A percentile compares a stretch with the other conserved stretches of the same genome.
Evolutionary conservation across 2,888 invertebrate genomes (phyloP).

Genomic region (Exephanes ischioxanthus): DNA sequence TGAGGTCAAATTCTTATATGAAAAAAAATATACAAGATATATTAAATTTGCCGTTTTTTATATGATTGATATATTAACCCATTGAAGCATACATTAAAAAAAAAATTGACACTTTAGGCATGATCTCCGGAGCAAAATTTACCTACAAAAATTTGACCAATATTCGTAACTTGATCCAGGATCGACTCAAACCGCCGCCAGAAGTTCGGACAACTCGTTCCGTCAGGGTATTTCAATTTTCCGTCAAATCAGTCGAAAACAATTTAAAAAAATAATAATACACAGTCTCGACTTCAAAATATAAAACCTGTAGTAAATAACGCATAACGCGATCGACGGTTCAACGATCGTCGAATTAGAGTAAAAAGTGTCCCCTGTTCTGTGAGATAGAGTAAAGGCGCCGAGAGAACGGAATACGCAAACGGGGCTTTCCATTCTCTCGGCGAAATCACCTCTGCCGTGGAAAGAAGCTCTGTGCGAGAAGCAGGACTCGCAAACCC

Average conservation of each 20-base stretch:
- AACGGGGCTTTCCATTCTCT: conserved; percentile 42
- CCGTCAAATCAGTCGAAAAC: not conserved
- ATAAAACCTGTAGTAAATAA: not conserved
- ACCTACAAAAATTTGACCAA: no score
- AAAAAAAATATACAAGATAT: no score
- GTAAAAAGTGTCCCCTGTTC: conserved; percentile 35
- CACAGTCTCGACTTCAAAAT: not conserved
- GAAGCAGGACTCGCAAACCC: conserved; percentile 83
- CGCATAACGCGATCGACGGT: not conserved
- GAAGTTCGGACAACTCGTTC: not conserved
- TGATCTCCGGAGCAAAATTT: no score
- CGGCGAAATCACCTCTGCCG: conserved; percentile 87
- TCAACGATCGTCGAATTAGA: not conserved
- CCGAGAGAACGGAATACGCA: conserved; percentile 48
- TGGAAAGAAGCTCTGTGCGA: conserved; percentile 89
- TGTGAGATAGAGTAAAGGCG: conserved; percentile 29
- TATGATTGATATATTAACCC: no score
- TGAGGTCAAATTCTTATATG: no score
- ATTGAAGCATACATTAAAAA: no score
- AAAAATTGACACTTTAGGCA: no score
- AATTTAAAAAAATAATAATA: not conserved
- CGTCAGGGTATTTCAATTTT: not conserved
- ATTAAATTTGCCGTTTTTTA: no score
- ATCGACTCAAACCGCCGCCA: no score
- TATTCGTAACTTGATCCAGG: no score